Evolutionary conservation across 2,797 vertebrate species (phyloP).

Genomic region (Urophycis tenuis): DNA sequence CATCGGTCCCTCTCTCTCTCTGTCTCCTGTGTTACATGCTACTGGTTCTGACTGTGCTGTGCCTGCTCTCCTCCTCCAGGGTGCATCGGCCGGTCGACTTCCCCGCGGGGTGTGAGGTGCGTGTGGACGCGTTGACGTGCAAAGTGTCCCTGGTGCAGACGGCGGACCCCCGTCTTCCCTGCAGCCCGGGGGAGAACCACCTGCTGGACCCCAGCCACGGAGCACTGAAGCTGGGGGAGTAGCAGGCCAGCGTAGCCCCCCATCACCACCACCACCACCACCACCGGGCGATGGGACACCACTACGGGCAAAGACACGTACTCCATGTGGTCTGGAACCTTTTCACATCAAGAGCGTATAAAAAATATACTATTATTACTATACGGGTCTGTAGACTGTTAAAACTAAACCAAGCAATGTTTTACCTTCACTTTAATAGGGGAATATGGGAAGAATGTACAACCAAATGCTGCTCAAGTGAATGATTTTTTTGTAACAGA

Average conservation of each 20-base stretch:
- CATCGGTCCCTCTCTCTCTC: background rate
- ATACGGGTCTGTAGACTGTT: background rate
- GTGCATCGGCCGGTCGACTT: slow-evolving; percentile 88
- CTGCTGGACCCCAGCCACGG: slow-evolving; percentile 70
- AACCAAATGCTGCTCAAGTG: background rate
- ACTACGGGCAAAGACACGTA: slow-evolving; percentile 7
- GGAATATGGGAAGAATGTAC: background rate
- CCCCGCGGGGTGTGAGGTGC: slow-evolving; percentile 81
- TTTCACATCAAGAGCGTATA: background rate
- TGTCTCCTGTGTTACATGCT: background rate
- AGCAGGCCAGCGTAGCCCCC: slow-evolving; percentile 49
- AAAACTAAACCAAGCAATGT: background rate
- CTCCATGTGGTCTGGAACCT: background rate
- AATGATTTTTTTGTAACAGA: background rate
- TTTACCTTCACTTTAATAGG: background rate
- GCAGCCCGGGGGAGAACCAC: slow-evolving; percentile 60
- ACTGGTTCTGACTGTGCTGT: background rate
- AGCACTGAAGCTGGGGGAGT: slow-evolving; percentile 52
- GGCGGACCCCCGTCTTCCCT: slow-evolving; percentile 78
- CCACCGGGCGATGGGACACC: background rate
- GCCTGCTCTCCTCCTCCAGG: slow-evolving; percentile 56
- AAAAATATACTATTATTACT: background rate
- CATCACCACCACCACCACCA: background rate
- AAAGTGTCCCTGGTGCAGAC: slow-evolving; percentile 82
- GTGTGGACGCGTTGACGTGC: slow-evolving; percentile 78